phyloP scores from a whole-genome alignment of 2,888 invertebrate species.

The Euphydryas editha region DNA sequence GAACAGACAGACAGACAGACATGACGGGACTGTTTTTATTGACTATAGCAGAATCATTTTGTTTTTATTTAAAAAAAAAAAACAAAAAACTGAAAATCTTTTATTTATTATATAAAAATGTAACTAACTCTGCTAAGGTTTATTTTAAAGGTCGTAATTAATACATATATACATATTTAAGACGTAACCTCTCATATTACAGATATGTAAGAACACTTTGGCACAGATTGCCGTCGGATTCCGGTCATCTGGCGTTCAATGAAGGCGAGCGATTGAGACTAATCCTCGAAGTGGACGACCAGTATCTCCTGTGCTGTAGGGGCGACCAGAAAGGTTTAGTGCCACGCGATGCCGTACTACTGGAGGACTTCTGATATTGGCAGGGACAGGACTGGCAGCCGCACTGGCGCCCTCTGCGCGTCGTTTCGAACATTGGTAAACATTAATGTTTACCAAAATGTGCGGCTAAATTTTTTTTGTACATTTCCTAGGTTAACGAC shows the following conservation, averaged over 20 bases:
- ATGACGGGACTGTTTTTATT: too few relatives aligned
- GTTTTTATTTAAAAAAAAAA: too few relatives aligned
- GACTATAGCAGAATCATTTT: too few relatives aligned
- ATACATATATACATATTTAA: too few relatives aligned
- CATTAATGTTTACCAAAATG: too few relatives aligned
- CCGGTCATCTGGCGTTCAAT: slow-evolving; percentile 90
- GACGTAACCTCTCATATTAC: slow-evolving; percentile 23
- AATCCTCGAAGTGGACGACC: slow-evolving; percentile 89
- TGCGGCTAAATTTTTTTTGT: background rate
- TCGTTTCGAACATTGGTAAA: slow-evolving; percentile 47
- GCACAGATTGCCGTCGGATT: slow-evolving; percentile 89
- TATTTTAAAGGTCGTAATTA: too few relatives aligned
- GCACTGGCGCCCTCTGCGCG: slow-evolving; percentile 69
- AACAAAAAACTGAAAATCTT: too few relatives aligned
- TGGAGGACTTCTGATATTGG: slow-evolving; percentile 80
- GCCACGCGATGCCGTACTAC: slow-evolving; percentile 87
- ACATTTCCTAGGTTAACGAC: background rate
- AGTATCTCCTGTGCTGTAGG: slow-evolving; percentile 89
- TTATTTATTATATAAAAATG: too few relatives aligned
- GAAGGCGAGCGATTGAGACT: slow-evolving; percentile 89
- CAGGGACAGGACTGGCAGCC: slow-evolving; percentile 76
- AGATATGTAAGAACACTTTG: slow-evolving; percentile 89
- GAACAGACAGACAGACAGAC: too few relatives aligned
- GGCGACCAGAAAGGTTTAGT: slow-evolving; percentile 91
- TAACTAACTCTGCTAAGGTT: too few relatives aligned